Conservation (phyloP, 1,140 invertebrate genomes). For the Drosophila repleta region DNA sequence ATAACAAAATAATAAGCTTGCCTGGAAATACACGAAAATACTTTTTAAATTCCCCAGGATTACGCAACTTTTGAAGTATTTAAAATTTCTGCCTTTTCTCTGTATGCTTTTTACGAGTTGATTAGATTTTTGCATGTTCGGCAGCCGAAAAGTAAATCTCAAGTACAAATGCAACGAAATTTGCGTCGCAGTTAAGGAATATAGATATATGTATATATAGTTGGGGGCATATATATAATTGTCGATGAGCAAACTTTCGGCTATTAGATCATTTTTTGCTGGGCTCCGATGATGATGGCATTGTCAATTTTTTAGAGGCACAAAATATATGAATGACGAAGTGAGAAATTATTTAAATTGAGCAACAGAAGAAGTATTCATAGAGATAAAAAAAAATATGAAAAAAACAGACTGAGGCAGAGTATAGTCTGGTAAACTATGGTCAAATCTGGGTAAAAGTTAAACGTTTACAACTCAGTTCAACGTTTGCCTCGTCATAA, state of each 20-base stretch:
- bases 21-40: conserved; percentile 27
- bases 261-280: conserved; percentile 70
- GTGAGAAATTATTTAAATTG: conserved; percentile 17
- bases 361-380: not conserved
- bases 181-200: conserved; percentile 65
- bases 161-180: conserved; percentile 69
- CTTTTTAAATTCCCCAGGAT: conserved; percentile 44
- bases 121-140: conserved; percentile 71
- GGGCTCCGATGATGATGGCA: conserved; percentile 58
- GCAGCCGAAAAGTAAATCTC: conserved; percentile 59
- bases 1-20: conserved; percentile 49
- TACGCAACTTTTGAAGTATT: conserved; percentile 57
- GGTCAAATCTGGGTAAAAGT: too few relatives aligned
- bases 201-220: conserved; percentile 41
- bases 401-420: too few relatives aligned
- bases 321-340: conserved; percentile 8
- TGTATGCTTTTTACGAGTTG: conserved; percentile 27
- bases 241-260: conserved; percentile 66
- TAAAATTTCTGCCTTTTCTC: conserved; percentile 5
- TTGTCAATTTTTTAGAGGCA: conserved; percentile 46
- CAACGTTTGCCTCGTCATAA: too few relatives aligned
- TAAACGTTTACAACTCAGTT: too few relatives aligned
- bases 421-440: too few relatives aligned
- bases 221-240: conserved; percentile 57
- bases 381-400: not conserved